Conservation (phyloP, 1,140 invertebrate species). For the Temnothorax nylanderi region DNA sequence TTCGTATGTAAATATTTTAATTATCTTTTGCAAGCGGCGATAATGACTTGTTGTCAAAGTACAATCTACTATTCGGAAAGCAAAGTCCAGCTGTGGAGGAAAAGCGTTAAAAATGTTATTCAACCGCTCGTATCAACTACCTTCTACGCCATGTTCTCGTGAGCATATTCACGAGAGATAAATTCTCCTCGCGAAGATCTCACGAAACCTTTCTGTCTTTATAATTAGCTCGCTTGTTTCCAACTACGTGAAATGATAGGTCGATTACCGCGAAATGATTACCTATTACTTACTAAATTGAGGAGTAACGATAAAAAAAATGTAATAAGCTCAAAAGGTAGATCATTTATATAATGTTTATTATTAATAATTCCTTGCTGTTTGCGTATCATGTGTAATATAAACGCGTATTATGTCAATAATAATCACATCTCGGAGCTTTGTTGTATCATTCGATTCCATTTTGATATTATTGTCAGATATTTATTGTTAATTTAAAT, state of each 20-base stretch:
- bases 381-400: neutral
- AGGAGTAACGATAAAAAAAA: neutral
- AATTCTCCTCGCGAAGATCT: slow-evolving; percentile 33
- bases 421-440: neutral
- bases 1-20: slow-evolving; percentile 11
- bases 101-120: slow-evolving; percentile 38
- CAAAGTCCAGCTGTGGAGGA: slow-evolving; percentile 29
- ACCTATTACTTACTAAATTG: slow-evolving; percentile 22
- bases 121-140: slow-evolving; percentile 27
- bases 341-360: slow-evolving; percentile 14
- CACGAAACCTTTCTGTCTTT: slow-evolving; percentile 1
- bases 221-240: slow-evolving; percentile 20
- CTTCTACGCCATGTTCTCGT: neutral
- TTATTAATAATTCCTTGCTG: slow-evolving; percentile 7
- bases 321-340: slow-evolving; percentile 2
- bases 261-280: neutral
- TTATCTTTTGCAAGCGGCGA: neutral
- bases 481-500: neutral
- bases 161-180: slow-evolving; percentile 26
- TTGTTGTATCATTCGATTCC: neutral
- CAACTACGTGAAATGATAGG: slow-evolving; percentile 6
- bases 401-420: neutral
- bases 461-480: neutral
- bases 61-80: neutral
- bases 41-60: neutral